Conservation (phyloP, 2,113 vertebrate species). For the Tragulus kanchil region DNA sequence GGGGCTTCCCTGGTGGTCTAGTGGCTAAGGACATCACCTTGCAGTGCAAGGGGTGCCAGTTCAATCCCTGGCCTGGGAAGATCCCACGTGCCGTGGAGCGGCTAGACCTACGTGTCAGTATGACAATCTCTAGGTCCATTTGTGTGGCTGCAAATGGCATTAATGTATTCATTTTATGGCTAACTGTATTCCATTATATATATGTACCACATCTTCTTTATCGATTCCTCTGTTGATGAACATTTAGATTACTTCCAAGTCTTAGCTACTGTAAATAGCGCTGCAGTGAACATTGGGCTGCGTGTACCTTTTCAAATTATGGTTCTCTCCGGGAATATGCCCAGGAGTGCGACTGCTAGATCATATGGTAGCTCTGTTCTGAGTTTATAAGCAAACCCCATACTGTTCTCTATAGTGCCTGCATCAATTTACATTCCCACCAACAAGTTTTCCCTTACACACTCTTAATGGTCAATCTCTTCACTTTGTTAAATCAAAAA, state of each 20-base stretch:
- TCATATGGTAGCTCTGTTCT: not conserved
- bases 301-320: not conserved
- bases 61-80: too few species aligned
- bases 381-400: not conserved
- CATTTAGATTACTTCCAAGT: not conserved
- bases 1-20: too few species aligned
- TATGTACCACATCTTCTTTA: not conserved
- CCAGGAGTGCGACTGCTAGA: not conserved
- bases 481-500: not conserved
- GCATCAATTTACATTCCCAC: not conserved
- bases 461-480: not conserved
- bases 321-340: not conserved
- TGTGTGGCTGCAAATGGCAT: not conserved
- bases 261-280: not conserved
- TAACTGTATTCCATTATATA: not conserved
- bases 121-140: not conserved
- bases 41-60: too few species aligned
- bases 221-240: not conserved
- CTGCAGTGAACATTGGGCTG: not conserved
- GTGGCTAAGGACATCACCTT: too few species aligned
- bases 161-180: not conserved
- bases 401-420: not conserved
- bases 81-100: too few species aligned
- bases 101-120: not conserved
- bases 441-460: not conserved